These are phyloP conservation scores for Cabera pusaria DNA, from an alignment of 2,888 invertebrate genomes.

Conservation along the genomic window DNA sequence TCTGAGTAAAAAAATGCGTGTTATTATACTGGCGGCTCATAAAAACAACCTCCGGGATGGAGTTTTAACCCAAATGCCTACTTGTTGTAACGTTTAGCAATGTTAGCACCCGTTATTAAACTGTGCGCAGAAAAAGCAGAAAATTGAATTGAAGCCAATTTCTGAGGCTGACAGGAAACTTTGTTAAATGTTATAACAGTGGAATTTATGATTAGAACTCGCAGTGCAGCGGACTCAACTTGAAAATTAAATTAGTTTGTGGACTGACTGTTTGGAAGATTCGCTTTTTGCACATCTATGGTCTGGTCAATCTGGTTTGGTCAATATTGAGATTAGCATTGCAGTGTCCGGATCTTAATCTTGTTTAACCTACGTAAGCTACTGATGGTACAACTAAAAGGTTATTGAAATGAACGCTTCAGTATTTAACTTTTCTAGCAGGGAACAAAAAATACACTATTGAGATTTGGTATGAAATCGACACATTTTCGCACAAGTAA, in stretches of 20 bases:
- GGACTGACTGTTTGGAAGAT: slow-evolving; percentile 25
- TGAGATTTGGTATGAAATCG: no score
- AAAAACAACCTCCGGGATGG: slow-evolving; percentile 35
- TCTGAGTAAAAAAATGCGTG: slow-evolving; percentile 34
- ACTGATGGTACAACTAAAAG: no score
- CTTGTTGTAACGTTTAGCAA: slow-evolving; percentile 41
- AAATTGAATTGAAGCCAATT: slow-evolving; percentile 57
- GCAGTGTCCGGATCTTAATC: no score
- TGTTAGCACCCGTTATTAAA: slow-evolving; percentile 43
- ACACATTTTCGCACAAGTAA: no score
- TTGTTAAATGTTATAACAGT: slow-evolving; percentile 62
- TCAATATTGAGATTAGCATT: no score
- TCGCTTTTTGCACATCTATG: slow-evolving; percentile 19
- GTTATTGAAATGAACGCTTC: no score
- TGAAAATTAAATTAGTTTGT: slow-evolving; percentile 51
- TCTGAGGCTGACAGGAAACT: slow-evolving; percentile 61
- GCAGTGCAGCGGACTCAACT: slow-evolving; percentile 49
- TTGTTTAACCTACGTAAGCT: no score
- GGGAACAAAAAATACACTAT: no score
- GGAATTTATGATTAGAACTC: slow-evolving; percentile 61
- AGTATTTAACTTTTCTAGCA: no score
- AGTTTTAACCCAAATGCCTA: slow-evolving; percentile 39
- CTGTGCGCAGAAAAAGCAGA: slow-evolving; percentile 36
- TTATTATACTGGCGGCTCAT: slow-evolving; percentile 33
- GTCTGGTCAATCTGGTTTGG: not conserved